Evolutionary conservation across 1,140 invertebrate genomes (phyloP).

Genomic region (Bradynema listronoti): DNA sequence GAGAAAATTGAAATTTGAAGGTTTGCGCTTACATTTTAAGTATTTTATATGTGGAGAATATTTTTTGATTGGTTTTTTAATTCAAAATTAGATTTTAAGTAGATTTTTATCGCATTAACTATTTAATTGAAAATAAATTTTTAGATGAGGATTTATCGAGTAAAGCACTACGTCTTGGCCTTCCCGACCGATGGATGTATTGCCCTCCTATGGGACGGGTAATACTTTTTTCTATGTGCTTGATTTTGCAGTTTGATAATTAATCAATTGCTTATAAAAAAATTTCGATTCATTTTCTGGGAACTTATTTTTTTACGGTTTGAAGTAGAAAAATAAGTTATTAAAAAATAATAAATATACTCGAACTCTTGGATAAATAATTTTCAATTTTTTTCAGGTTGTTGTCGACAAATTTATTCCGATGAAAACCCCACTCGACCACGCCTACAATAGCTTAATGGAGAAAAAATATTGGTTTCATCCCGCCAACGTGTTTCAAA

Average conservation of each 20-base stretch:
- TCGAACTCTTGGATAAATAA: no score
- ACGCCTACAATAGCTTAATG: slow-evolving; percentile 48
- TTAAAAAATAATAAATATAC: background rate
- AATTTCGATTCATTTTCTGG: background rate
- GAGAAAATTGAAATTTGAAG: no score
- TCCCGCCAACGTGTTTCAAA: slow-evolving; percentile 35
- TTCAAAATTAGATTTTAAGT: no score
- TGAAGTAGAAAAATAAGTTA: background rate
- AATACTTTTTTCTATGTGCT: background rate
- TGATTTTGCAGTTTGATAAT: slow-evolving; percentile 15
- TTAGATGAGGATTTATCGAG: background rate
- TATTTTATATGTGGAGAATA: no score
- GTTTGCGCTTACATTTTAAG: no score
- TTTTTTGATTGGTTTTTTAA: no score
- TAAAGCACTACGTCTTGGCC: background rate
- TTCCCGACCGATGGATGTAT: slow-evolving; percentile 50
- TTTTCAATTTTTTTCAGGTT: slow-evolving; percentile 27
- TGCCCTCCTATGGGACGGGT: slow-evolving; percentile 55
- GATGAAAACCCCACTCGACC: slow-evolving; percentile 54
- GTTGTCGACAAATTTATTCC: slow-evolving; percentile 46
- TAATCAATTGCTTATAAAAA: slow-evolving; percentile 8
- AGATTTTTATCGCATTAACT: no score
- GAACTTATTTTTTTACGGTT: slow-evolving; percentile 4
- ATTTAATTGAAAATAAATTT: no score
- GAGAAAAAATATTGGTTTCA: slow-evolving; percentile 38